Conservation (phyloP, 2,888 invertebrate species). For the Drosophila ezoana region DNA sequence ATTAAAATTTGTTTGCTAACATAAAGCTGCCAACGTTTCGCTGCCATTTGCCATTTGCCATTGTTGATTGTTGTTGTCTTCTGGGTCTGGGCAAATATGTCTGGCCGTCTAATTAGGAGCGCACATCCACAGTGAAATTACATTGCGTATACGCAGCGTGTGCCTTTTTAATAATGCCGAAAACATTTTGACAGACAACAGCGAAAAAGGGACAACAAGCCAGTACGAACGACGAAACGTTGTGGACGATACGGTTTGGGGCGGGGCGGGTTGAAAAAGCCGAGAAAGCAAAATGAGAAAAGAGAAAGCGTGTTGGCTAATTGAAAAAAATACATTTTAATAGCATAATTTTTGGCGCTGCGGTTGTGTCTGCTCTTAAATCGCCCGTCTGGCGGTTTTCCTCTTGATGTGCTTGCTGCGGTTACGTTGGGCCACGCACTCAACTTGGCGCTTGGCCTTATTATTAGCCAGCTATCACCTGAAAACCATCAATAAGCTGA, state of each 20-base stretch:
- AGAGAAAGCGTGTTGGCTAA: conserved; percentile 43
- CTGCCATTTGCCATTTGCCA: conserved; percentile 50
- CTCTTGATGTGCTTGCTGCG: conserved; percentile 24
- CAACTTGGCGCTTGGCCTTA: conserved; percentile 2
- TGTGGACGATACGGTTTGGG: too few species aligned
- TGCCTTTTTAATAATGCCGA: conserved; percentile 53
- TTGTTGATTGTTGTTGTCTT: conserved; percentile 53
- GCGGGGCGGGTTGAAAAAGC: too few species aligned
- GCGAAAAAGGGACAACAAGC: conserved; percentile 11
- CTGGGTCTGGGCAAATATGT: conserved; percentile 36
- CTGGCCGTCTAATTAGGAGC: conserved; percentile 68
- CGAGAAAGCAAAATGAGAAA: background rate
- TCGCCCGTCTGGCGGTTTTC: conserved; percentile 8
- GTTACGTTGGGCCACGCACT: conserved; percentile 7
- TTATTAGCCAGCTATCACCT: conserved; percentile 45
- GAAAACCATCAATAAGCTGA: conserved; percentile 33
- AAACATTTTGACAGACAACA: conserved; percentile 56
- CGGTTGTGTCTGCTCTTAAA: conserved; percentile 31
- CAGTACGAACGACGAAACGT: background rate
- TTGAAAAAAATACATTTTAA: conserved; percentile 70
- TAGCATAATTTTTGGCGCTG: conserved; percentile 65
- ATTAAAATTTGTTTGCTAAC: conserved; percentile 70
- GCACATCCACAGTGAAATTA: conserved; percentile 44
- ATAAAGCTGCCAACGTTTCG: conserved; percentile 43
- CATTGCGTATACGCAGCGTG: conserved; percentile 57